These are phyloP conservation scores for Epistrophe grossulariae DNA, from an alignment of 2,888 invertebrate species.

Conservation along the genomic window DNA sequence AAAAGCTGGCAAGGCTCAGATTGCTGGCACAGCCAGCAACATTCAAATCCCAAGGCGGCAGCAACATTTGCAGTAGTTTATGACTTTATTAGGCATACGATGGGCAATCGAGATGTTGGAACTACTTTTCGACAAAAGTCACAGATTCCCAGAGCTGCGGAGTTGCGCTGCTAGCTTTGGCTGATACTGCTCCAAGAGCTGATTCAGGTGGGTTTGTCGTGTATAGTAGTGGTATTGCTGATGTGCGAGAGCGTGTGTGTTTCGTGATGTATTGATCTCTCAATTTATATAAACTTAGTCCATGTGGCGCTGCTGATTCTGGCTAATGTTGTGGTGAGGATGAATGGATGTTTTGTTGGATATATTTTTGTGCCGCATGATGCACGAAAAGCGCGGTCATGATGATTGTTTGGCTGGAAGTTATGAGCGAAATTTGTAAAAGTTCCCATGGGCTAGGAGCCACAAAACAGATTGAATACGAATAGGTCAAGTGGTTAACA, in stretches of 20 bases:
- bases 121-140: constrained; percentile 64
- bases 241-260: constrained; percentile 57
- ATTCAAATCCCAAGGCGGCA: constrained; percentile 74
- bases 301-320: background rate
- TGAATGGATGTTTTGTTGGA: constrained; percentile 46
- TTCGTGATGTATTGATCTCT: constrained; percentile 73
- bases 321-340: constrained; percentile 43
- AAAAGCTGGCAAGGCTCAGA: constrained; percentile 49
- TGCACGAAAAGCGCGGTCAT: constrained; percentile 62
- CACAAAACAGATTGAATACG: background rate
- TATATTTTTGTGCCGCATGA: constrained; percentile 50
- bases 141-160: constrained; percentile 50
- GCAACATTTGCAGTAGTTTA: constrained; percentile 74
- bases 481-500: constrained; percentile 36
- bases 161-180: background rate
- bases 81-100: constrained; percentile 76
- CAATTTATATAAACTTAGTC: constrained; percentile 51
- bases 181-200: constrained; percentile 20
- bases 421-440: constrained; percentile 40
- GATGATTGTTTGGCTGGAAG: constrained; percentile 29
- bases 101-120: constrained; percentile 69
- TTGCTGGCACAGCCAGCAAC: constrained; percentile 57
- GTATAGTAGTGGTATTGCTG: constrained; percentile 33
- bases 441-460: constrained; percentile 47
- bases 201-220: constrained; percentile 63